These are phyloP conservation scores for Achlya flavicornis DNA, from an alignment of 2,888 invertebrate genomes.

Conservation along the genomic window DNA sequence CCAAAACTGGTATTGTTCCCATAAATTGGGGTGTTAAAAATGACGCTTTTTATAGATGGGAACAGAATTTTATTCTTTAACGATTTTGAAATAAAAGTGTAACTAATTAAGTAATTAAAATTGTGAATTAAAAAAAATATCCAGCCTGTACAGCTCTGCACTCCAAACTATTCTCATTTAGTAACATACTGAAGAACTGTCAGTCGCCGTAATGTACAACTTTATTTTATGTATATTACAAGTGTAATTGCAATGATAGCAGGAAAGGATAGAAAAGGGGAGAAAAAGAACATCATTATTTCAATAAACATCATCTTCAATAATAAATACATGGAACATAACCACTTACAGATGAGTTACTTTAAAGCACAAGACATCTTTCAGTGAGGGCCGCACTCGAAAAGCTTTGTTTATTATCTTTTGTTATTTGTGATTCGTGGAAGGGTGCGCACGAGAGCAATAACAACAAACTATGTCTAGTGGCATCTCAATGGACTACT, in stretches of 20 bases:
- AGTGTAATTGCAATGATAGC: too few relatives aligned
- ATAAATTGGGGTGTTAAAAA: conserved; percentile 38
- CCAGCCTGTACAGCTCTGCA: too few relatives aligned
- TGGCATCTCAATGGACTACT: conserved; percentile 20
- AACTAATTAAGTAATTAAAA: too few relatives aligned
- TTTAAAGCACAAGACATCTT: conserved; percentile 5
- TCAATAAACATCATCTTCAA: not conserved
- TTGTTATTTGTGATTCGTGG: conserved; percentile 44
- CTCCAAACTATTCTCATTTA: too few relatives aligned
- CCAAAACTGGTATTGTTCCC: conserved; percentile 30
- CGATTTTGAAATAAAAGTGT: too few relatives aligned
- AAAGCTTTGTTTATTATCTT: conserved; percentile 43
- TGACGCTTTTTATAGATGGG: conserved; percentile 26
- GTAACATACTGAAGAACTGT: too few relatives aligned
- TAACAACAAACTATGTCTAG: conserved; percentile 22
- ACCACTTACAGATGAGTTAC: not conserved
- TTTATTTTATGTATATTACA: too few relatives aligned
- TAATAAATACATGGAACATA: not conserved
- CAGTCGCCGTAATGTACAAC: too few relatives aligned
- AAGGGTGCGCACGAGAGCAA: conserved; percentile 41
- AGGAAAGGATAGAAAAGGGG: too few relatives aligned
- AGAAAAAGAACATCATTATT: too few relatives aligned
- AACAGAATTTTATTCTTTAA: not conserved
- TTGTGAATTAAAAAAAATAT: too few relatives aligned
- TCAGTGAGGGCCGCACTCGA: conserved; percentile 17